Evolutionary conservation across 2,888 invertebrate species (phyloP).

Genomic region (Aelia acuminata): DNA sequence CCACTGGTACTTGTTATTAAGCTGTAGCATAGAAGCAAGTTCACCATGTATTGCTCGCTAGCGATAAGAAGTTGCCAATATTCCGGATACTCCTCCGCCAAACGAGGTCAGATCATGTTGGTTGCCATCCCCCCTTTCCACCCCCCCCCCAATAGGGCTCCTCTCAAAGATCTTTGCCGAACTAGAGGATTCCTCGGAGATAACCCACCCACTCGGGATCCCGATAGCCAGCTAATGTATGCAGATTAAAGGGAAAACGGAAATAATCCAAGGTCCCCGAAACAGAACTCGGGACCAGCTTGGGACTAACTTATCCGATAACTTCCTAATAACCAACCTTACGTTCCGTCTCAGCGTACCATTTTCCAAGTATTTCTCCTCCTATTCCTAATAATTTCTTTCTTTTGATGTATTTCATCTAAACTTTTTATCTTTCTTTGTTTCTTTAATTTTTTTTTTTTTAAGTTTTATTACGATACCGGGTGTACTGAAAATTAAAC

Average conservation of each 20-base stretch:
- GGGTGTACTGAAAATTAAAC: background rate
- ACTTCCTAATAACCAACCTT: conserved; percentile 2
- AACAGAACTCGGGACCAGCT: background rate
- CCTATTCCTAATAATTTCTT: background rate
- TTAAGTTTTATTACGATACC: background rate
- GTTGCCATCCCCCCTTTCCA: background rate
- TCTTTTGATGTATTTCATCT: background rate
- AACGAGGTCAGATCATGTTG: background rate
- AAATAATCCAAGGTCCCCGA: conserved; percentile 22
- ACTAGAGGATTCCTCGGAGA: background rate
- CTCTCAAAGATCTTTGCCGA: background rate
- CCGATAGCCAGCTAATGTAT: conserved; percentile 18
- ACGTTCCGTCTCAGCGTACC: background rate
- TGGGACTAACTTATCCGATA: background rate
- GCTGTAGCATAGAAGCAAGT: background rate
- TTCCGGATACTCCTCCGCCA: background rate
- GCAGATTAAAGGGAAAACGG: conserved; percentile 43
- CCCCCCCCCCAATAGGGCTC: no score
- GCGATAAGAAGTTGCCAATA: conserved; percentile 5
- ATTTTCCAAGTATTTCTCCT: background rate
- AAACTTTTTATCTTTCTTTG: background rate
- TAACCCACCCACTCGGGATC: background rate
- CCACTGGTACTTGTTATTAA: background rate
- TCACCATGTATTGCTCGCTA: background rate
- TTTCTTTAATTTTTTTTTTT: background rate